Percentiles rank a stretch among this genome's conserved stretches.
Evolutionary conservation across 2,113 vertebrate species (phyloP).

Genomic region (Dunckerocampus dactyliophorus): DNA sequence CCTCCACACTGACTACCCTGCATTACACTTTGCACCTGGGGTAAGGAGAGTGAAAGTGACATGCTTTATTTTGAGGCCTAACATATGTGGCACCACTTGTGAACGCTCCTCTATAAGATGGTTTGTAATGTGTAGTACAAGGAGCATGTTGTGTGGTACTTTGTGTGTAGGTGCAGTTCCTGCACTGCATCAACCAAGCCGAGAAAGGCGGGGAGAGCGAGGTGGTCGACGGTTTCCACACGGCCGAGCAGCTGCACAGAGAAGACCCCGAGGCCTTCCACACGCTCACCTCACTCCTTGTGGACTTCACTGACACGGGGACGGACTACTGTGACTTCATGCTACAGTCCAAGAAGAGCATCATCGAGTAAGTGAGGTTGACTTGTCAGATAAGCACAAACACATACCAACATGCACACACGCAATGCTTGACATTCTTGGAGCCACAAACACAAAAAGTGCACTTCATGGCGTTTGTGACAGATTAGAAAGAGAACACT

Average conservation of each 20-base stretch:
- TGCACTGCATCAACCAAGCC: conserved; percentile 89
- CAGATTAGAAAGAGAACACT: conserved; percentile 32
- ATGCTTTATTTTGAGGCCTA: not conserved
- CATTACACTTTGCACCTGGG: conserved; percentile 86
- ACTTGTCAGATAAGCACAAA: too few species aligned
- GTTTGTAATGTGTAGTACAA: not conserved
- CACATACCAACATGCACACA: not conserved
- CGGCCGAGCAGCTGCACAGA: conserved; percentile 73
- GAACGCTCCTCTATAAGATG: not conserved
- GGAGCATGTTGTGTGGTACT: not conserved
- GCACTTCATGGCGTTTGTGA: not conserved
- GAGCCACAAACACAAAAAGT: not conserved
- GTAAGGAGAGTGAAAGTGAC: conserved; percentile 70
- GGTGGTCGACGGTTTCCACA: conserved; percentile 88
- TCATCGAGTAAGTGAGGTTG: conserved; percentile 83
- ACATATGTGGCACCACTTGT: not conserved
- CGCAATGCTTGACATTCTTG: not conserved
- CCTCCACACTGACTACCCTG: conserved; percentile 91
- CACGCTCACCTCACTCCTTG: conserved; percentile 76
- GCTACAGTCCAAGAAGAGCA: conserved; percentile 86
- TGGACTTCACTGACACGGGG: conserved; percentile 87
- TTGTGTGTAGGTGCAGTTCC: conserved; percentile 82
- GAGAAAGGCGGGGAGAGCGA: conserved; percentile 82
- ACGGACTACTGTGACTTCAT: conserved; percentile 89
- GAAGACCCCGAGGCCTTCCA: conserved; percentile 81